Percentiles rank a stretch among this genome's conserved stretches.
Conservation (phyloP, 1,140 invertebrate species). For the Lethrus apterus region DNA sequence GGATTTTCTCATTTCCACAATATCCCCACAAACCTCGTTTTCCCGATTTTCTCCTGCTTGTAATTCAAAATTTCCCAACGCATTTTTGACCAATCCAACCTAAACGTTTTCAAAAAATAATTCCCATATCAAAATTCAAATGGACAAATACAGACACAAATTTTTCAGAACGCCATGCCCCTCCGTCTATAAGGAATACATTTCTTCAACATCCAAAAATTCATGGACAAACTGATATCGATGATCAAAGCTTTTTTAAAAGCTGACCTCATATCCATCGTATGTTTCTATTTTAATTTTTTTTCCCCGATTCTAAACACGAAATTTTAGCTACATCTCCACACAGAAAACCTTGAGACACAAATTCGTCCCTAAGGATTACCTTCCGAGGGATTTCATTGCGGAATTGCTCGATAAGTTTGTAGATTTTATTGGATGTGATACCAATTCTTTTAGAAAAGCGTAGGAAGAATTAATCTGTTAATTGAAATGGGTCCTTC, state of each 20-base stretch:
- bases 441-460: background rate
- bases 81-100: too few relatives aligned
- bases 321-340: conserved; percentile 44
- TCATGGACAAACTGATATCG: conserved; percentile 62
- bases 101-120: too few relatives aligned
- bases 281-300: conserved; percentile 18
- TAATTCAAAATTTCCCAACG: background rate
- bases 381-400: conserved; percentile 44
- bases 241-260: conserved; percentile 64
- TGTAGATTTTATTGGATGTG: background rate
- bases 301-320: background rate
- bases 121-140: too few relatives aligned
- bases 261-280: conserved; percentile 52
- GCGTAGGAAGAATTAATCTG: conserved; percentile 1
- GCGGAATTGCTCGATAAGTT: conserved; percentile 38
- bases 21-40: background rate
- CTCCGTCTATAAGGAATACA: conserved; percentile 57
- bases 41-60: background rate
- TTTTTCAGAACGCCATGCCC: conserved; percentile 39
- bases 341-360: conserved; percentile 33
- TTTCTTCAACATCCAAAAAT: conserved; percentile 58
- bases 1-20: too few relatives aligned
- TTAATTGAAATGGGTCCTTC: conserved; percentile 8
- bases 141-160: too few relatives aligned
- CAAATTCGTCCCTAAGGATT: conserved; percentile 30